Evolutionary conservation across 2,888 invertebrate species (phyloP).

Genomic region (Ennomos fuscantarius): DNA sequence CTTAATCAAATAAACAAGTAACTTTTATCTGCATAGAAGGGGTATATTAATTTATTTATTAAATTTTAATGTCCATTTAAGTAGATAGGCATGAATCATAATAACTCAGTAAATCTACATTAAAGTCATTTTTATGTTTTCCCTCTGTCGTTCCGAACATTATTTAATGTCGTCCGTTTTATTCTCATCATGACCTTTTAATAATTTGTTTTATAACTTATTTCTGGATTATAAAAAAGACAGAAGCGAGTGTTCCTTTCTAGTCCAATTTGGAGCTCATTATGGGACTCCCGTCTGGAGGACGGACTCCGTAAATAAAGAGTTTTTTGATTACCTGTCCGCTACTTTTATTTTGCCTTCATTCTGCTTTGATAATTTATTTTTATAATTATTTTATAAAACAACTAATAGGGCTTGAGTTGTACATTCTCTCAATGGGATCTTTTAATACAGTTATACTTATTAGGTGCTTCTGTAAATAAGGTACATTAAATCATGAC

Average conservation of each 20-base stretch:
- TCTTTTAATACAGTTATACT: too few species aligned
- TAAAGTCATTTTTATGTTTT: too few species aligned
- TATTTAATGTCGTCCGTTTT: background rate
- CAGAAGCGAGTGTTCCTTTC: background rate
- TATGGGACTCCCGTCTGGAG: slow-evolving; percentile 2
- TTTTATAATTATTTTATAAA: background rate
- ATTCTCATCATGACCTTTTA: background rate
- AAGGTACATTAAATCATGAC: too few species aligned
- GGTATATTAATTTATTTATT: too few species aligned
- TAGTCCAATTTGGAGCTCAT: slow-evolving; percentile 10
- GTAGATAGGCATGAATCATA: too few species aligned
- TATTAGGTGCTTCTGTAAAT: too few species aligned
- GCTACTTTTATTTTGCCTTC: slow-evolving; percentile 2
- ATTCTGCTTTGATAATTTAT: background rate
- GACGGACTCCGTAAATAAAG: slow-evolving; percentile 8
- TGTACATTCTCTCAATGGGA: too few species aligned
- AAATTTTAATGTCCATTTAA: too few species aligned
- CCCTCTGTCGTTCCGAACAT: background rate
- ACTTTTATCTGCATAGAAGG: too few species aligned
- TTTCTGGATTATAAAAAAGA: background rate
- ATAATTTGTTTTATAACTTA: slow-evolving; percentile 3
- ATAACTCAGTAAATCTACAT: too few species aligned
- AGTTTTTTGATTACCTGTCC: slow-evolving; percentile 23
- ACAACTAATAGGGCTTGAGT: too few species aligned
- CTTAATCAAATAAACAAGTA: too few species aligned